phyloP scores from a whole-genome alignment of 2,113 vertebrate species.

The Tychaedon coryphoeus region DNA sequence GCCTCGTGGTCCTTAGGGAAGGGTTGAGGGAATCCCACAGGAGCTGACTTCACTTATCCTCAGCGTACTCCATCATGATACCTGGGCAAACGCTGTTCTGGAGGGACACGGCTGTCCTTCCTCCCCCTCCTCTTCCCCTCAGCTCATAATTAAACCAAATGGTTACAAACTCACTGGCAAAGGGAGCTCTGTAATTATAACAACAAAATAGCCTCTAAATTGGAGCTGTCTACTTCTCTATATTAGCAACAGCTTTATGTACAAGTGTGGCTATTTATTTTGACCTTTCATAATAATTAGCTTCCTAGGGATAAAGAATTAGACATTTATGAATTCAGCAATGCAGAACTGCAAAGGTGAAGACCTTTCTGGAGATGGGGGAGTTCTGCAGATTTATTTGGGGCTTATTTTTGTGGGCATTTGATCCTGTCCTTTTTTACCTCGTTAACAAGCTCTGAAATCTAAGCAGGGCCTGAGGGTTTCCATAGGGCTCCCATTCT shows the following conservation, averaged over 20 bases:
- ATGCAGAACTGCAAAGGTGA: slow-evolving; percentile 27
- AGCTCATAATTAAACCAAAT: slow-evolving; percentile 47
- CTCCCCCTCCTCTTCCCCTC: slow-evolving; percentile 33
- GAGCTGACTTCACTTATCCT: neutral
- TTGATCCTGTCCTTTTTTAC: neutral
- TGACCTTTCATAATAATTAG: slow-evolving; percentile 66
- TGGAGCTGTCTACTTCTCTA: slow-evolving; percentile 43
- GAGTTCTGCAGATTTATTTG: slow-evolving; percentile 26
- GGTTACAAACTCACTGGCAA: neutral
- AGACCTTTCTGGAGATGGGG: slow-evolving; percentile 1
- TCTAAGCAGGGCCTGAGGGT: neutral
- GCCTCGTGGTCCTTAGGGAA: neutral
- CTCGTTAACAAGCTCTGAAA: neutral
- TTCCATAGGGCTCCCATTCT: neutral
- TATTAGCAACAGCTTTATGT: slow-evolving; percentile 37
- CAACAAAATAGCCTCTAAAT: slow-evolving; percentile 60
- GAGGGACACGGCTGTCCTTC: neutral
- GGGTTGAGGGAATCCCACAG: neutral
- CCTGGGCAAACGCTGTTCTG: neutral
- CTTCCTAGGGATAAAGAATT: slow-evolving; percentile 46
- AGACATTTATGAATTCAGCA: slow-evolving; percentile 27
- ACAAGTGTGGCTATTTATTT: slow-evolving; percentile 43
- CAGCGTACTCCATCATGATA: neutral
- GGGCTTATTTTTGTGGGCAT: neutral
- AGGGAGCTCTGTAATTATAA: slow-evolving; percentile 70